Evolutionary conservation across 2,113 vertebrate genomes (phyloP).

Genomic region (Danio rerio): GRCz12tu NC_133200.1:29497001-29497500

Average conservation of each 20-base stretch:
- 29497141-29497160: not conserved
- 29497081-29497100: not conserved
- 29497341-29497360: constrained; percentile 19
- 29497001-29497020: not conserved
- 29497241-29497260: constrained; percentile 35
- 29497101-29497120: constrained; percentile 9
- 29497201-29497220: constrained; percentile 42
- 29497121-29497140: constrained; percentile 30
- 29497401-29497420: not conserved
- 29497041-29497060: not conserved
- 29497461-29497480: not conserved
- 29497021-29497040: too few relatives aligned
- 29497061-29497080: not conserved
- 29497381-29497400: not conserved
- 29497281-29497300: not conserved
- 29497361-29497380: constrained; percentile 35
- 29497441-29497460: constrained; percentile 14
- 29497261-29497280: not conserved
- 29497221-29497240: constrained; percentile 24
- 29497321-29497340: constrained; percentile 27
- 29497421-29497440: constrained; percentile 18
- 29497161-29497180: constrained; percentile 11
- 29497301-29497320: constrained; percentile 21
- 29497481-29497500: constrained; percentile 28
- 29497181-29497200: constrained; percentile 22